These are phyloP conservation scores for Eristalis tenax DNA, from an alignment of 2,888 invertebrate genomes.

Conservation along the genomic window DNA sequence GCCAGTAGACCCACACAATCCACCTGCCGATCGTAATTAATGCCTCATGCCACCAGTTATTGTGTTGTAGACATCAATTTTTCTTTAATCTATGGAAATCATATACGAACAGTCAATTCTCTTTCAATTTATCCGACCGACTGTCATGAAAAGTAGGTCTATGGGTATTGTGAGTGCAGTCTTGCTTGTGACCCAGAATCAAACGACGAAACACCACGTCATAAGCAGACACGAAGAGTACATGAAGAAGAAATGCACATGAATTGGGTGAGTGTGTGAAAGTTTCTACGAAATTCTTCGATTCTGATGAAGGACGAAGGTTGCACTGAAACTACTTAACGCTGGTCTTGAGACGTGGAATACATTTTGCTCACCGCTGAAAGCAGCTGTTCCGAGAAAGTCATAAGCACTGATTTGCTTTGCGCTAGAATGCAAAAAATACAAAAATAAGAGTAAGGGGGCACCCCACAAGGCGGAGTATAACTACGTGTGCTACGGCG, in stretches of 20 bases:
- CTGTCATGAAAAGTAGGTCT: constrained; percentile 20
- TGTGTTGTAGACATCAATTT: constrained; percentile 38
- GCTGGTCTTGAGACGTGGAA: background rate
- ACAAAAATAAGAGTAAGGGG: too few relatives aligned
- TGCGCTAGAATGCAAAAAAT: too few relatives aligned
- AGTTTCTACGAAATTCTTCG: background rate
- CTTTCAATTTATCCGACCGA: background rate
- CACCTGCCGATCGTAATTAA: constrained; percentile 51
- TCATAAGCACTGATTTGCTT: too few relatives aligned
- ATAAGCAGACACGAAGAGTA: background rate
- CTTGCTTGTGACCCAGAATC: constrained; percentile 33
- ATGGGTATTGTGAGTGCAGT: constrained; percentile 19
- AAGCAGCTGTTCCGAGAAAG: too few relatives aligned
- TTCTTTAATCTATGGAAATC: constrained; percentile 46
- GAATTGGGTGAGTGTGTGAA: constrained; percentile 15
- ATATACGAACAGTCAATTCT: constrained; percentile 25
- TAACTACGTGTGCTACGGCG: too few relatives aligned
- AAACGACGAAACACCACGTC: background rate
- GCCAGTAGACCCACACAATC: constrained; percentile 1
- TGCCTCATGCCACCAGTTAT: constrained; percentile 15
- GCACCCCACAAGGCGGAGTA: too few relatives aligned
- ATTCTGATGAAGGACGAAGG: background rate
- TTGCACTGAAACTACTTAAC: background rate
- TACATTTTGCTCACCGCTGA: too few relatives aligned
- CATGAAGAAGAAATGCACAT: constrained; percentile 12